Base-by-base conservation (phyloP, 2,888 invertebrate genomes). In the Netelia melanura region DNA sequence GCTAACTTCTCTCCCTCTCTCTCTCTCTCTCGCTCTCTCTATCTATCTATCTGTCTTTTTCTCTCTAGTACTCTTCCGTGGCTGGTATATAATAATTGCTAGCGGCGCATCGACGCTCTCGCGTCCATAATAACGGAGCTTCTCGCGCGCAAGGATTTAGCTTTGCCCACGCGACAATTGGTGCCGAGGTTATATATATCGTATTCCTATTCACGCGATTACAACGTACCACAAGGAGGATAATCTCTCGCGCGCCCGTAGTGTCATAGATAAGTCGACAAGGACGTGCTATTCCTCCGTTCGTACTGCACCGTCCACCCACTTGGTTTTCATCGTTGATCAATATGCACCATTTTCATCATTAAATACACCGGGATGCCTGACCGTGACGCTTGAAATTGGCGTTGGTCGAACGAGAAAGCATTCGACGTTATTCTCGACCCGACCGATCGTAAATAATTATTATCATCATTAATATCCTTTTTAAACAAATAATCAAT, bases 131-230 rank as follows among this genome's bases (percentile, higher is more conserved):
- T 83, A 80, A 83, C 83, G 83, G 83, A 80, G 75, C 71, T 83
- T 71, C 78, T 74, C 61, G 58, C 65, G 21, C n/a, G 25, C 5
- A 38, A 48, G 72, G 72, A 82, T 83, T 79, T 79, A 70, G 25
- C 74, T 64, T 79, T 83, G 83, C 83, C 83, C 74, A 75, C 83
- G 83, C 74, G 83, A 83, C 83, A 79, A 79, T 79, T 75, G 78
- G 78, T 83, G 67, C 74, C 74, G 83, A 79, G 83, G 78, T 83
- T 75, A 48, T 48, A 38, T 6, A 79, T 75, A 75, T 75, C 83
- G 72, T 68, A 82, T 75, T 75, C 81, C 43, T 58, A 58, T 65
- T 52, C 56, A 62, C 48, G 21, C 17, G 58, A 56, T 61, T 70
- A 2, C 62, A 62, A 68, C 68, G 10, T 1, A 44, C 23, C 10